Percentiles rank a stretch among this genome's conserved stretches.
Evolutionary conservation across 1,140 invertebrate species (phyloP).

Genomic region (Drosophila lacteicornis): DNA sequence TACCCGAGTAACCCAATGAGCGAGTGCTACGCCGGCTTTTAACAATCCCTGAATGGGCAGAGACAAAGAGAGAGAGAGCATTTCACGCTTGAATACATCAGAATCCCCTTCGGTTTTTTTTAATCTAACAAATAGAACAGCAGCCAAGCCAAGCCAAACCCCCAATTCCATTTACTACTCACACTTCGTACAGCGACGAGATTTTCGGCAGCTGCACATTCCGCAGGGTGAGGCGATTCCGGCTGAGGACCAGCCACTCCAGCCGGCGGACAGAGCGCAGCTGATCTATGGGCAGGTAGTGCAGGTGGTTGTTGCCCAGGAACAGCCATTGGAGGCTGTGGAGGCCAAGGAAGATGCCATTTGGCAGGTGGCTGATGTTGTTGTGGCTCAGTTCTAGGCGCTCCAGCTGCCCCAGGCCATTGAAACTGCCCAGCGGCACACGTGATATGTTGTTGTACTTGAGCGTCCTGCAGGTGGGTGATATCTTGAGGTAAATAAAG

Average conservation of each 20-base stretch:
- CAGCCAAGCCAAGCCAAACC: not conserved
- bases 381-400: slow-evolving; percentile 85
- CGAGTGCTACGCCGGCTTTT: slow-evolving; percentile 15
- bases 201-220: slow-evolving; percentile 85
- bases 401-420: slow-evolving; percentile 61
- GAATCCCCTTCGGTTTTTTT: slow-evolving; percentile 56
- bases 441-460: slow-evolving; percentile 83
- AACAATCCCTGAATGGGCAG: slow-evolving; percentile 63
- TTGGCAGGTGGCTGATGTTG: slow-evolving; percentile 80
- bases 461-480: slow-evolving; percentile 48
- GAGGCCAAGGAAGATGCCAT: slow-evolving; percentile 84
- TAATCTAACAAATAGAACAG: slow-evolving; percentile 73
- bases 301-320: slow-evolving; percentile 84
- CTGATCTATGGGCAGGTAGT: slow-evolving; percentile 77
- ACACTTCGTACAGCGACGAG: slow-evolving; percentile 86
- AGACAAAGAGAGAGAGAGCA: slow-evolving; percentile 26
- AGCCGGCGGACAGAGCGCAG: slow-evolving; percentile 85
- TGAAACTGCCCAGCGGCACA: slow-evolving; percentile 69
- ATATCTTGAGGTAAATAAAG: not conserved
- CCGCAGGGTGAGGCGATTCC: slow-evolving; percentile 85
- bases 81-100: slow-evolving; percentile 79
- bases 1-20: slow-evolving; percentile 33
- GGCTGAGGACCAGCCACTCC: slow-evolving; percentile 85
- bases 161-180: slow-evolving; percentile 84
- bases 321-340: slow-evolving; percentile 84